Evolutionary conservation across 2,113 vertebrate genomes (phyloP).

Genomic region (Epinephelus moara): DNA sequence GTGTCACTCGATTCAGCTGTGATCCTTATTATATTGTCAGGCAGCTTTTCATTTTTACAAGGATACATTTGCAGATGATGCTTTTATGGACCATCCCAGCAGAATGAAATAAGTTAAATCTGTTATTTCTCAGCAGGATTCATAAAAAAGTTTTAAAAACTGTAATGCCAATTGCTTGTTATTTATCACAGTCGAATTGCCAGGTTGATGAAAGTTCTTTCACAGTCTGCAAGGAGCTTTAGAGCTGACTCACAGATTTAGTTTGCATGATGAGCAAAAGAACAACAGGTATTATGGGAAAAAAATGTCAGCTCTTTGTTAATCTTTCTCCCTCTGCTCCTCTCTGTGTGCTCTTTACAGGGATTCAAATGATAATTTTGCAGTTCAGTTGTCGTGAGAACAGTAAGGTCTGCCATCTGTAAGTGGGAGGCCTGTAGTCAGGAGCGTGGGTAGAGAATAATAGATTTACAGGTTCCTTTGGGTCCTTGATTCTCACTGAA

Average conservation of each 20-base stretch:
- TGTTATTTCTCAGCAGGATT: conserved; percentile 13
- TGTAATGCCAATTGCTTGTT: not conserved
- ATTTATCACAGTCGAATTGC: conserved; percentile 14
- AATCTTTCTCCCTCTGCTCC: conserved; percentile 20
- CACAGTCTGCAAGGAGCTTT: conserved; percentile 3
- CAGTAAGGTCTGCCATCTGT: conserved; percentile 64
- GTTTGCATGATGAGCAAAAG: conserved; percentile 16
- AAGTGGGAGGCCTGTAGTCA: conserved; percentile 61
- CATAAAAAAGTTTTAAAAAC: not conserved
- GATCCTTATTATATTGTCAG: conserved; percentile 5
- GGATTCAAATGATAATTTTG: conserved; percentile 56
- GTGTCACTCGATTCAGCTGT: conserved; percentile 17
- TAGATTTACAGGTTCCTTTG: conserved; percentile 63
- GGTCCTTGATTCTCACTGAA: conserved; percentile 47
- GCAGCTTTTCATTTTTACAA: not conserved
- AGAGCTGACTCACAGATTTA: conserved; percentile 7
- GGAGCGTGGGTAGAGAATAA: conserved; percentile 59
- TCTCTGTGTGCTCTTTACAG: conserved; percentile 36
- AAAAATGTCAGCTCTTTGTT: conserved; percentile 23
- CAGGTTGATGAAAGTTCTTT: conserved; percentile 15
- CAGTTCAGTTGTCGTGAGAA: conserved; percentile 53
- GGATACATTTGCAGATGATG: not conserved
- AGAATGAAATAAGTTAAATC: not conserved
- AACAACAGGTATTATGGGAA: conserved; percentile 27
- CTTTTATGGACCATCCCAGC: not conserved